Evolutionary conservation across 2,113 vertebrate species (phyloP), one percentile per base, ranked within the genome.

Genomic region (Orientallactaga bullata): DNA sequence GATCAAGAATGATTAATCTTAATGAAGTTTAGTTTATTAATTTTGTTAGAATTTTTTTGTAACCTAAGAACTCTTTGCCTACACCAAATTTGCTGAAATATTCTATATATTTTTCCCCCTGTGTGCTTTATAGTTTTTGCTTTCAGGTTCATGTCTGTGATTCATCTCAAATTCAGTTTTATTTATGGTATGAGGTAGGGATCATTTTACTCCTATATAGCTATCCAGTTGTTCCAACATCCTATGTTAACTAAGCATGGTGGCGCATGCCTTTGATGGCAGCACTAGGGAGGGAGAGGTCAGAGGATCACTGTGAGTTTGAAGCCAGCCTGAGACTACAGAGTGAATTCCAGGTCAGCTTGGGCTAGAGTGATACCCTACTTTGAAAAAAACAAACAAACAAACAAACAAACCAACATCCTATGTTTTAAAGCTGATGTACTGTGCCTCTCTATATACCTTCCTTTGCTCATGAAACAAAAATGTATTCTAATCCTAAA

Each of bases 401-500:
- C 8, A 47, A 47, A 47, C 42, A 47, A 47, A 47, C 42, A 47
- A 47, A 47, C 42, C 42, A 47, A 47, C 9, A 79, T 9, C 15
- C 28, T 18, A 61, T 60, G 47, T 84, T 30, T 61, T 61, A 39
- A 85, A 95, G 28, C 32, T 89, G 37, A 37, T 35, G 21, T 37
- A 63, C 51, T 39, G 15, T 89, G 26, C 32, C 85, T 85, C n/a
- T 37, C 51, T 51, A 51, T 51, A 51, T 51, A 51, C 51, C 47
- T 16, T 13, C 16, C 39, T 94, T 60, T 89, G 60, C 61, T 89
- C 32, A 55, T 61, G 24, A 61, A 21, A 28, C 28, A 89, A 39
- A 68, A 92, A 89, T 61, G n/a, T 79, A 37, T 89, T 89, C 60
- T 81, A 81, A 85, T 61, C 23, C 68, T 66, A 73, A 93, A 24